A percentile compares a stretch with the other conserved stretches of the same genome.
These are phyloP conservation scores for Eilema griseolum DNA, from an alignment of 2,888 invertebrate genomes.

Conservation along the genomic window DNA sequence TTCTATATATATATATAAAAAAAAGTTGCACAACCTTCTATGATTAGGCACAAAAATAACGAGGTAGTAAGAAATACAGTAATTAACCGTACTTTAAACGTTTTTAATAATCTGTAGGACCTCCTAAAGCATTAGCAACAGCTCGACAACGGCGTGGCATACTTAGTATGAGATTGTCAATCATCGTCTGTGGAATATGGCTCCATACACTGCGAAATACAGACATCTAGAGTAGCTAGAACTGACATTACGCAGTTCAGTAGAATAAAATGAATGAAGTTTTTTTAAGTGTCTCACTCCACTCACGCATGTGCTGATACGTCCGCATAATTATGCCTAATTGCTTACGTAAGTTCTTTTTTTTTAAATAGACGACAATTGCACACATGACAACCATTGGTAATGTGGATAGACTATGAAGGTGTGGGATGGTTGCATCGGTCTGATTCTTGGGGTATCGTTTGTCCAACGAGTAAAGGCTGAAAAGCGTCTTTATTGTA, in stretches of 20 bases:
- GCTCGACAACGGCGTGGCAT: too few relatives aligned
- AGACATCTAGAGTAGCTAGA: background rate
- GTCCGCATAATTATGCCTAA: background rate
- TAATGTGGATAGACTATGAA: conserved; percentile 67
- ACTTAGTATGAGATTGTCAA: too few relatives aligned
- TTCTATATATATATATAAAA: too few relatives aligned
- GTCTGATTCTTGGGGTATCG: conserved; percentile 50
- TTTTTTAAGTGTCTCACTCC: background rate
- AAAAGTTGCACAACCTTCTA: too few relatives aligned
- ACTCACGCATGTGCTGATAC: background rate
- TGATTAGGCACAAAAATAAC: too few relatives aligned
- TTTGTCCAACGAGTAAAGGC: conserved; percentile 42
- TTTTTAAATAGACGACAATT: background rate
- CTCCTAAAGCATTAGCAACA: too few relatives aligned
- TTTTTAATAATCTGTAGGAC: too few relatives aligned
- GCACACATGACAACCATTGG: conserved; percentile 76
- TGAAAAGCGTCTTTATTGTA: conserved; percentile 27
- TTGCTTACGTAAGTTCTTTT: background rate
- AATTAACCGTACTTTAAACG: too few relatives aligned
- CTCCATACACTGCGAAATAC: too few relatives aligned
- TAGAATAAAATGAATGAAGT: background rate
- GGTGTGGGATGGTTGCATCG: conserved; percentile 67
- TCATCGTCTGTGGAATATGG: too few relatives aligned
- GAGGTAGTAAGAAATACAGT: too few relatives aligned
- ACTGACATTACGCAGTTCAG: background rate